A percentile compares a stretch with the other conserved stretches of the same genome.
Evolutionary conservation across 1,140 invertebrate genomes (phyloP).

Genomic region (Lutraria rhynchaena): DNA sequence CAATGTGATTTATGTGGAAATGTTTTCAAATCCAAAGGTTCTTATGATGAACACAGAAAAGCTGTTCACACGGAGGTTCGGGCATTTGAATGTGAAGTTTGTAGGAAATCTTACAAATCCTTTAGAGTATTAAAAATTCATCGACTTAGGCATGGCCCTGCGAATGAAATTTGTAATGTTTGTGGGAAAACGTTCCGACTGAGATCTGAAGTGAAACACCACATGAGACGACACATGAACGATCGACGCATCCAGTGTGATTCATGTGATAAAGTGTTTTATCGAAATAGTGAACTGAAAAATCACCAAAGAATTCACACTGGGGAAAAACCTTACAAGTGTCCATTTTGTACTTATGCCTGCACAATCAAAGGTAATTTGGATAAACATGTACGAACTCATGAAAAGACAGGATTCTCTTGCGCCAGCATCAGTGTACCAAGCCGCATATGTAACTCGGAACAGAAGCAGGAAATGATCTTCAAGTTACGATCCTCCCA

Average conservation of each 20-base stretch:
- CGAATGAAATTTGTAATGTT: constrained; percentile 50
- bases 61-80: constrained; percentile 44
- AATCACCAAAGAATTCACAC: constrained; percentile 55
- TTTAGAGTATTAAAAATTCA: constrained; percentile 57
- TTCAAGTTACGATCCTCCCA: not conserved
- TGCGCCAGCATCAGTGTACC: not conserved
- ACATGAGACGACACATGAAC: constrained; percentile 51
- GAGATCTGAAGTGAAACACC: constrained; percentile 49
- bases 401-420: constrained; percentile 26
- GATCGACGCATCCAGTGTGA: constrained; percentile 54
- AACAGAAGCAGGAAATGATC: not conserved
- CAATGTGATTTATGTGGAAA: constrained; percentile 55
- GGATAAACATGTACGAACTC: constrained; percentile 50
- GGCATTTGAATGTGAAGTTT: constrained; percentile 50
- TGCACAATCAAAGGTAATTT: constrained; percentile 55
- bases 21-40: constrained; percentile 52
- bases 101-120: constrained; percentile 53
- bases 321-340: constrained; percentile 52
- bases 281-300: constrained; percentile 56
- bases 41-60: constrained; percentile 53
- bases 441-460: too few relatives aligned
- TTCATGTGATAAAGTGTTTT: constrained; percentile 55
- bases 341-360: constrained; percentile 43
- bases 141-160: constrained; percentile 37
- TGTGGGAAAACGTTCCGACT: constrained; percentile 52